These are phyloP conservation scores for Myotis yumanensis DNA, from an alignment of 2,113 vertebrate species.

Conservation along the genomic window DNA sequence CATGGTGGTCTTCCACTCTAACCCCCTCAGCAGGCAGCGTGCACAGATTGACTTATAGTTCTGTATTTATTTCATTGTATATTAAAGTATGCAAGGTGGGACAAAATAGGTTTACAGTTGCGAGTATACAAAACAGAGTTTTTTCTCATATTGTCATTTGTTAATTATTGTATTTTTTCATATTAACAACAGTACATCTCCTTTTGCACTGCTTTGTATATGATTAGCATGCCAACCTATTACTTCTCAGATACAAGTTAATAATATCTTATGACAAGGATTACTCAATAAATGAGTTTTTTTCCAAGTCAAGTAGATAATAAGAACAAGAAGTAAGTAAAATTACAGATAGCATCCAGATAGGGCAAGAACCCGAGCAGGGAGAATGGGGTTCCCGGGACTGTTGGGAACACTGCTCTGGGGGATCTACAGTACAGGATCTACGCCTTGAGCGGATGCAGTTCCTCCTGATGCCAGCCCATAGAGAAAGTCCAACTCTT, in stretches of 20 bases:
- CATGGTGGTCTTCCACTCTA: neutral
- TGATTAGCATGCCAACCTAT: neutral
- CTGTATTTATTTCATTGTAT: neutral
- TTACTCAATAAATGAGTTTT: neutral
- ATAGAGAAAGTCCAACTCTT: neutral
- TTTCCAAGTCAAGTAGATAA: constrained; percentile 6
- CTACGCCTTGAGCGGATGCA: neutral
- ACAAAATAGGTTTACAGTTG: neutral
- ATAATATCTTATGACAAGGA: neutral
- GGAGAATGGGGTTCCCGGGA: no score
- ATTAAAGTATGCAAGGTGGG: neutral
- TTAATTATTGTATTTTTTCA: neutral
- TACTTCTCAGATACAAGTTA: neutral
- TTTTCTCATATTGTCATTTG: neutral
- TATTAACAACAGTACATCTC: neutral
- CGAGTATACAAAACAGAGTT: neutral
- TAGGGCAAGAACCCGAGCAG: neutral
- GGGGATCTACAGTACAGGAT: neutral
- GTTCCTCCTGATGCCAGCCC: neutral
- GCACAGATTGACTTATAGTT: neutral
- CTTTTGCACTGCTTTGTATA: neutral
- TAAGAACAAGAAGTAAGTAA: neutral
- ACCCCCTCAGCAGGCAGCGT: neutral
- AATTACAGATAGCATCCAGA: neutral
- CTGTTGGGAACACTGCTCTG: no score